Evolutionary conservation across 2,888 invertebrate genomes (phyloP).

Genomic region (Leptura quadrifasciata): DNA sequence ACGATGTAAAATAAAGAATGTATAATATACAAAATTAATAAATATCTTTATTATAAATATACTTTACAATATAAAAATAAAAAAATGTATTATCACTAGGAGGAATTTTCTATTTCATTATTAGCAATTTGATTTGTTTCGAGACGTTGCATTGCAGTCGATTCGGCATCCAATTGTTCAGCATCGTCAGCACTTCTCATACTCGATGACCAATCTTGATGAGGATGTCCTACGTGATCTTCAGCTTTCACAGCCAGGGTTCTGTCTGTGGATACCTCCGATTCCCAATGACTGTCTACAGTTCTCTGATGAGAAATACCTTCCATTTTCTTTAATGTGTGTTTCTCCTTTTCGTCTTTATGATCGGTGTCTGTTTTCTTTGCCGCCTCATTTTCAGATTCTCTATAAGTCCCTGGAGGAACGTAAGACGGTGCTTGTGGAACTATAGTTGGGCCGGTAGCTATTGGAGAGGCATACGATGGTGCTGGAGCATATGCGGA

Average conservation of each 20-base stretch:
- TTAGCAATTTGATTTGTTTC: constrained; percentile 10
- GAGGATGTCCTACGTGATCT: constrained; percentile 10
- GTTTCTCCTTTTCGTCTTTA: constrained; percentile 58
- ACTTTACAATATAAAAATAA: not conserved
- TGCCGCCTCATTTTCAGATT: constrained; percentile 54
- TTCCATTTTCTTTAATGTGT: constrained; percentile 64
- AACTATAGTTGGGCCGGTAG: not conserved
- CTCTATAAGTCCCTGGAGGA: constrained; percentile 60
- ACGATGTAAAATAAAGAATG: not conserved
- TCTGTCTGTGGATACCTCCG: constrained; percentile 29
- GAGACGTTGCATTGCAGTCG: not conserved
- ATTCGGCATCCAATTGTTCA: not conserved
- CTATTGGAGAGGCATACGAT: not conserved
- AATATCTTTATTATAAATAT: constrained; percentile 8
- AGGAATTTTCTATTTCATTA: constrained; percentile 28
- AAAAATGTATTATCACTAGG: not conserved
- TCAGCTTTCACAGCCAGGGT: not conserved
- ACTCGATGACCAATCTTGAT: constrained; percentile 18
- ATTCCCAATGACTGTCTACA: constrained; percentile 36
- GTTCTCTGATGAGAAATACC: constrained; percentile 59
- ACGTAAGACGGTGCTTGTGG: constrained; percentile 42
- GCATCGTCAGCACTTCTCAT: constrained; percentile 8
- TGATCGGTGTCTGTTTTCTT: constrained; percentile 15
- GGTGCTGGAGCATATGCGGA: not conserved
- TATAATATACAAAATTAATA: not conserved